phyloP scores from a whole-genome alignment of 2,888 invertebrate genomes.

The Megalurothrips usitatus region DNA sequence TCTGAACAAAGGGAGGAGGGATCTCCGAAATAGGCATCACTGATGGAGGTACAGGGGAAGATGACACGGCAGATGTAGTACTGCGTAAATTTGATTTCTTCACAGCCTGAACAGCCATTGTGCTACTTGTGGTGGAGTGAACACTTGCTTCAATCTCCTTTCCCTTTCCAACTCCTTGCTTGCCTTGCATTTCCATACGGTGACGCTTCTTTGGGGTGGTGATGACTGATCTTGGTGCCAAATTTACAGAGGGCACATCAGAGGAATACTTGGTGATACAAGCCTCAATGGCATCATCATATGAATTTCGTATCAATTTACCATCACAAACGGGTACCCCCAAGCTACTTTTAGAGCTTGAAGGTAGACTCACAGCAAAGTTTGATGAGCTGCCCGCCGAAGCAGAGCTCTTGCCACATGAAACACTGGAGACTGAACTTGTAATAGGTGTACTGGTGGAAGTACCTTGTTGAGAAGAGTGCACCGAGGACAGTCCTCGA shows the following conservation, averaged over 20 bases:
- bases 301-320: constrained; percentile 40
- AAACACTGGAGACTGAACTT: background rate
- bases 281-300: constrained; percentile 56
- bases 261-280: constrained; percentile 50
- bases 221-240: constrained; percentile 37
- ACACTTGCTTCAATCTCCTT: background rate
- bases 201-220: constrained; percentile 73
- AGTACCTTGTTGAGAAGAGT: background rate
- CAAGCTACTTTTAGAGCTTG: background rate
- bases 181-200: constrained; percentile 52
- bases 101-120: background rate
- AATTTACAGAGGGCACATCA: constrained; percentile 27
- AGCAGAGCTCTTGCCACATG: background rate
- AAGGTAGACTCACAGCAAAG: background rate
- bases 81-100: background rate
- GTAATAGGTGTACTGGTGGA: background rate
- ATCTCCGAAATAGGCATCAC: background rate
- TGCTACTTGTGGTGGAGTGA: background rate
- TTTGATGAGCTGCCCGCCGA: background rate
- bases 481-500: no score
- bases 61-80: background rate
- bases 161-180: background rate
- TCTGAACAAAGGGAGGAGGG: constrained; percentile 19
- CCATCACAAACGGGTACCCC: background rate
- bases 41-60: background rate